These are phyloP conservation scores for Ridgeia piscesae DNA, from an alignment of 1,140 invertebrate species.

Conservation along the genomic window DNA sequence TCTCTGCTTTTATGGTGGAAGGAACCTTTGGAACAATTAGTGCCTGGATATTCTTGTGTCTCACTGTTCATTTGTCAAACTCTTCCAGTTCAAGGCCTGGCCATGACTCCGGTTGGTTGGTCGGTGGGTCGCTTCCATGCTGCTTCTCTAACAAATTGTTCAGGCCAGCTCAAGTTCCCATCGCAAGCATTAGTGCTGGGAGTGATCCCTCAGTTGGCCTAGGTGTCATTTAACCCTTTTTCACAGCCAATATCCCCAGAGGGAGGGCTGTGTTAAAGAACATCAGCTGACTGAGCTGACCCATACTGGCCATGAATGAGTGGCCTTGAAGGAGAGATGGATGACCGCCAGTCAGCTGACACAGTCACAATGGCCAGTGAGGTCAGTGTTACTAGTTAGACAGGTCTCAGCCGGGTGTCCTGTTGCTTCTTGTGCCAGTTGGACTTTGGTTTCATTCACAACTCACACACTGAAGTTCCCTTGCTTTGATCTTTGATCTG, in stretches of 20 bases:
- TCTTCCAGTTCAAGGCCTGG: neutral
- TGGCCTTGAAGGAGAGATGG: neutral
- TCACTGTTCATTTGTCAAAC: neutral
- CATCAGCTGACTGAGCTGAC: neutral
- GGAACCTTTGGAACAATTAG: constrained; percentile 1
- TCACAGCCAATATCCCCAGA: neutral
- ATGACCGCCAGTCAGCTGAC: neutral
- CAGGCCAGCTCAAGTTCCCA: neutral
- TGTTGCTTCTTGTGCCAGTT: neutral
- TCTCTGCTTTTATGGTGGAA: neutral
- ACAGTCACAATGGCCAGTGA: neutral
- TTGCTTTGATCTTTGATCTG: too few relatives aligned
- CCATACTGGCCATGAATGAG: neutral
- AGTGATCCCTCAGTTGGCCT: neutral
- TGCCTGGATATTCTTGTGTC: neutral
- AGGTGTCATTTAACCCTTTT: neutral
- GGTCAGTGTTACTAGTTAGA: neutral
- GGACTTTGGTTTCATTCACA: neutral
- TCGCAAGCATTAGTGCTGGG: neutral
- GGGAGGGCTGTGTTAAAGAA: neutral
- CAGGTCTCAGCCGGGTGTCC: neutral
- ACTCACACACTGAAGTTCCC: too few relatives aligned
- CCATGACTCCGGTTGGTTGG: too few relatives aligned
- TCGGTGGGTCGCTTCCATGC: neutral
- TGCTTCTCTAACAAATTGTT: neutral